phyloP scores from a whole-genome alignment of 2,113 vertebrate species.

The Baryphthengus martii region DNA sequence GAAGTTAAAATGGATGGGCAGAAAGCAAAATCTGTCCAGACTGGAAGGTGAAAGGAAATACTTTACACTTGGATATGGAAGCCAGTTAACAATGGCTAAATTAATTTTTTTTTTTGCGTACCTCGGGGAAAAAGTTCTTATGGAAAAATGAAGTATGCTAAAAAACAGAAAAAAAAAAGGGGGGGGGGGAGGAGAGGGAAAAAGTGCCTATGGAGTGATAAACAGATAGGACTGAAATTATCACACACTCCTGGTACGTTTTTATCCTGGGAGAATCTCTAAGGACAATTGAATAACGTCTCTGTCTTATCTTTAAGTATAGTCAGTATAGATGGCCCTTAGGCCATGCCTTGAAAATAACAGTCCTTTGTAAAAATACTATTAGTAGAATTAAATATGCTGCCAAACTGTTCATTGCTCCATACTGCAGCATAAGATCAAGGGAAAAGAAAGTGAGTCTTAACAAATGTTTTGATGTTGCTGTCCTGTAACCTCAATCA shows the following conservation, averaged over 20 bases:
- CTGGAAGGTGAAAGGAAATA: not conserved
- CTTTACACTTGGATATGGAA: not conserved
- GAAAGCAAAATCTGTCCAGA: not conserved
- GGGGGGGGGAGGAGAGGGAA: not conserved
- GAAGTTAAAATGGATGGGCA: not conserved
- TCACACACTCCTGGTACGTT: not conserved
- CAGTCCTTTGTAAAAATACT: slow-evolving; percentile 47
- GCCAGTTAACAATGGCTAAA: not conserved
- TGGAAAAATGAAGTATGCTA: not conserved
- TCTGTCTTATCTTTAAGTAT: slow-evolving; percentile 54
- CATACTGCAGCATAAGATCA: not conserved
- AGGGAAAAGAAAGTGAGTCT: slow-evolving; percentile 24
- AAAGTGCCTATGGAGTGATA: not conserved
- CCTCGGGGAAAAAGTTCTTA: not conserved
- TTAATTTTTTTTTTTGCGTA: not conserved
- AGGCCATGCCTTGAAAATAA: slow-evolving; percentile 46
- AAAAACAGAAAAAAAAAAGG: not conserved
- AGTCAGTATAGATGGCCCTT: not conserved
- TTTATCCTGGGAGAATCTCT: slow-evolving; percentile 12
- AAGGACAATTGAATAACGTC: slow-evolving; percentile 27
- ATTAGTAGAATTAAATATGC: slow-evolving; percentile 49
- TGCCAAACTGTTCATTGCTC: not conserved
- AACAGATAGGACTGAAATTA: not conserved
- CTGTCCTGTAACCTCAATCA: not conserved
- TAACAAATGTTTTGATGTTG: slow-evolving; percentile 23